Evolutionary conservation across 1,140 invertebrate genomes (phyloP), one percentile per base, ranked within the genome.

Genomic region (Drosophila kikkawai): DNA sequence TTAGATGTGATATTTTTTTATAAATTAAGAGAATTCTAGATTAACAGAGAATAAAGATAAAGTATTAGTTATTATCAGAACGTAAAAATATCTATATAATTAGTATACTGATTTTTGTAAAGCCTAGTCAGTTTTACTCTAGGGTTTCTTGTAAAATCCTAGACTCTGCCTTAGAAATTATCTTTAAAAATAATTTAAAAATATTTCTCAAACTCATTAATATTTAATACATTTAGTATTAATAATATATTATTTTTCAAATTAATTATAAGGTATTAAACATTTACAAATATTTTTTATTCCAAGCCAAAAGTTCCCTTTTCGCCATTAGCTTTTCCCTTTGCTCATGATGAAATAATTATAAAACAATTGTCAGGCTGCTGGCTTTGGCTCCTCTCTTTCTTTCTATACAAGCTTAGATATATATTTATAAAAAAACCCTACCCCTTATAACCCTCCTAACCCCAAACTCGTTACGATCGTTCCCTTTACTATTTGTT

Each of bases 331-430:
- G 41, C 45, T 50, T 44, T 57, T 55, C 44, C 9, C 45, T 51
- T 70, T 59, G 55, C 34, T 26, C 64, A 78, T 70, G 78, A 79
- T 73, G 60, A 55, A 79, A 87, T 86, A 84, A 84, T 88, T 87
- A 90, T 90, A 84, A 90, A 81, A 84, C 84, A 88, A 87, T 87
- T 90, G 84, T 80, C 66, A 17, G 53, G 64, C 64, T 77, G 75
- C 75, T 79, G 55, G 42, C 66, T 41, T 57, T 51, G 50, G 34
- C 22, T 37, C n/a, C 44, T 1, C 7, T 44, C 45, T 47, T 57
- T 19, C 29, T 19, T 17, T 66, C 47, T 26, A 15, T 32, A 55
- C 15, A 39, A 11, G 9, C 9, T 3, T 11, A 37, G 0, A 37
- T 11, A 37, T 29, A 17, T 7, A 17, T 39, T 8, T 37, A 9